phyloP scores from a whole-genome alignment of 2,888 invertebrate genomes.

The Gasteruption jaculator region DNA sequence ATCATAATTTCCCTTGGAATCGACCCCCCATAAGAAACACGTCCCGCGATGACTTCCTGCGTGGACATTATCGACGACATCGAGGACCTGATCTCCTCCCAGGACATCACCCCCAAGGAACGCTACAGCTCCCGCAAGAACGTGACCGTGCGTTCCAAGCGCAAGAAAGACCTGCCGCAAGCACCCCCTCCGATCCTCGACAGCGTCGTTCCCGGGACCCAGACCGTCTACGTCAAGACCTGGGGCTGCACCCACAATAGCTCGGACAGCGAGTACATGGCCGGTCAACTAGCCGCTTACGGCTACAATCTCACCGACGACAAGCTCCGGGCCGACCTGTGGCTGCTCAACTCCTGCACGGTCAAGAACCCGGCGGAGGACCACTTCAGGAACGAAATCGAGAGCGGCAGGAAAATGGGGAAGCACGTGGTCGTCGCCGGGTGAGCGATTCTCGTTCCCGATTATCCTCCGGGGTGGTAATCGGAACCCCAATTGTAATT shows the following conservation, averaged over 20 bases:
- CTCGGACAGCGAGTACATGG: conserved; percentile 98
- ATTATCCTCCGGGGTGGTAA: not conserved
- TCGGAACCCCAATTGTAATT: not conserved
- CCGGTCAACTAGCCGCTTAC: conserved; percentile 82
- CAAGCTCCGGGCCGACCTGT: conserved; percentile 80
- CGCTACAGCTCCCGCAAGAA: conserved; percentile 68
- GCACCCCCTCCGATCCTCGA: conserved; percentile 27
- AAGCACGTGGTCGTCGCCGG: conserved; percentile 94
- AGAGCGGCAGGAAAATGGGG: conserved; percentile 66
- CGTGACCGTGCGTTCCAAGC: conserved; percentile 63
- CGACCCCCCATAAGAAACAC: too few species aligned
- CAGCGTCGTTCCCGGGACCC: conserved; percentile 63
- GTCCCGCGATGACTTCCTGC: too few species aligned
- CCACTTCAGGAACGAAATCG: conserved; percentile 88
- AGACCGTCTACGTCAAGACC: conserved; percentile 67
- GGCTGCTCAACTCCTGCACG: conserved; percentile 96
- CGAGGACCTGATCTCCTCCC: conserved; percentile 77
- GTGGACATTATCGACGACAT: conserved; percentile 76
- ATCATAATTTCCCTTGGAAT: too few species aligned
- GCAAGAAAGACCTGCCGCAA: conserved; percentile 31
- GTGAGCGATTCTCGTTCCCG: conserved; percentile 22
- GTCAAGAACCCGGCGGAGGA: conserved; percentile 98
- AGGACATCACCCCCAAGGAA: conserved; percentile 76
- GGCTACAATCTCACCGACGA: conserved; percentile 83
- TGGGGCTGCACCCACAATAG: conserved; percentile 99